Evolutionary conservation across 2,113 vertebrate genomes (phyloP).

Genomic region (Capreolus pygargus): DNA sequence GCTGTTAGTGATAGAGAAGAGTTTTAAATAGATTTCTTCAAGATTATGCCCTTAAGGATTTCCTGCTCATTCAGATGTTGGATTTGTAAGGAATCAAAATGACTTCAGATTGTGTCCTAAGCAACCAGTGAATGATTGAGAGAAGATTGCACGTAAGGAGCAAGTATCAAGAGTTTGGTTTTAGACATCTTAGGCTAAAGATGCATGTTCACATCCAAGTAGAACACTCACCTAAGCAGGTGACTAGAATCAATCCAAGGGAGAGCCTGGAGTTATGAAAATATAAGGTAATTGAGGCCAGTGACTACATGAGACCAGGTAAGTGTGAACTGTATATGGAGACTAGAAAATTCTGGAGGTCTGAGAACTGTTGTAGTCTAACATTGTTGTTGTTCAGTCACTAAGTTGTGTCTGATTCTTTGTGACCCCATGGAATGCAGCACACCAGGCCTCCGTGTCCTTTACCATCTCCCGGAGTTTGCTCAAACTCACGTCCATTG

Average conservation of each 20-base stretch:
- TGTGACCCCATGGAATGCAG: neutral
- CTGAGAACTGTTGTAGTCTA: neutral
- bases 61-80: neutral
- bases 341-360: neutral
- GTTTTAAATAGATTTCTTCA: neutral
- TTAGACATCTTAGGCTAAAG: neutral
- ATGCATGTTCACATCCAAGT: neutral
- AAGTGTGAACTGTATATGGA: neutral
- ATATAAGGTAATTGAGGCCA: neutral
- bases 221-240: neutral
- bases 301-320: neutral
- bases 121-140: neutral
- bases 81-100: constrained; percentile 2
- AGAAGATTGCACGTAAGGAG: neutral
- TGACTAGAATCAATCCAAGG: neutral
- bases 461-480: neutral
- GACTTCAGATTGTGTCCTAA: neutral
- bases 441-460: neutral
- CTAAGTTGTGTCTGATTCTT: neutral
- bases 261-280: neutral
- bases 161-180: neutral
- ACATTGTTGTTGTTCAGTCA: neutral
- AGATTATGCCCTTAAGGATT: neutral
- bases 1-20: neutral
- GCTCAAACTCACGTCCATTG: neutral